These are phyloP conservation scores for Selene dorsalis DNA, from an alignment of 2,797 vertebrate genomes.

Conservation along the genomic window DNA sequence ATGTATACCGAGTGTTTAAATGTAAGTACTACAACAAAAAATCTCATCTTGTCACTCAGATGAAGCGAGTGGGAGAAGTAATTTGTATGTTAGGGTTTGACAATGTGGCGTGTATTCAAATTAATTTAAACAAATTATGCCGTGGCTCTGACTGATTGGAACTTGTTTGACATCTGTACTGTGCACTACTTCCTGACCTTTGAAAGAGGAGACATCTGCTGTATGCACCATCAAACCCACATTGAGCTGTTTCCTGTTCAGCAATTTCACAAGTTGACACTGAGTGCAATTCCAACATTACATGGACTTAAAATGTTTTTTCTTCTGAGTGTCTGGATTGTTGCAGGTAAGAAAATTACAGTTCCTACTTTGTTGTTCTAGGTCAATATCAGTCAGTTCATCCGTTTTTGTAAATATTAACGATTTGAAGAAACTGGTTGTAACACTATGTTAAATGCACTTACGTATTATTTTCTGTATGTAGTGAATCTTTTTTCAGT, in stretches of 20 bases:
- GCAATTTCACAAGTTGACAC: accelerated
- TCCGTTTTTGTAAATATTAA: no score
- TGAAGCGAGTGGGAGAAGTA: not conserved
- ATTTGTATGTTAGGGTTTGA: not conserved
- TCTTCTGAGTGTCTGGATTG: conserved; percentile 47
- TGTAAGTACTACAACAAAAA: not conserved
- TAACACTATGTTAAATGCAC: not conserved
- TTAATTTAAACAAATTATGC: not conserved
- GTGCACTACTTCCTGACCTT: not conserved
- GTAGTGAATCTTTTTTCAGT: not conserved
- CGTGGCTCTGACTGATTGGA: not conserved
- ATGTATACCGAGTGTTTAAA: not conserved
- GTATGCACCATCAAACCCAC: not conserved
- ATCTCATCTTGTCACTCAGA: not conserved
- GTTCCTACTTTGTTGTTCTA: no score
- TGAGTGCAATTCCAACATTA: accelerated
- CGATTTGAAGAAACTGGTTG: not conserved
- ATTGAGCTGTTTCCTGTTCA: not conserved
- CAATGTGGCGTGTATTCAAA: not conserved
- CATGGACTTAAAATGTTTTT: conserved; percentile 33
- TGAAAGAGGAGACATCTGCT: not conserved
- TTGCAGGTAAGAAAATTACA: conserved; percentile 48
- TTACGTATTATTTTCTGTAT: not conserved
- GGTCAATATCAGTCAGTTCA: no score
- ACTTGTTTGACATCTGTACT: not conserved